Evolutionary conservation across 2,113 vertebrate species (phyloP).

Genomic region (Corythaeola cristata): DNA sequence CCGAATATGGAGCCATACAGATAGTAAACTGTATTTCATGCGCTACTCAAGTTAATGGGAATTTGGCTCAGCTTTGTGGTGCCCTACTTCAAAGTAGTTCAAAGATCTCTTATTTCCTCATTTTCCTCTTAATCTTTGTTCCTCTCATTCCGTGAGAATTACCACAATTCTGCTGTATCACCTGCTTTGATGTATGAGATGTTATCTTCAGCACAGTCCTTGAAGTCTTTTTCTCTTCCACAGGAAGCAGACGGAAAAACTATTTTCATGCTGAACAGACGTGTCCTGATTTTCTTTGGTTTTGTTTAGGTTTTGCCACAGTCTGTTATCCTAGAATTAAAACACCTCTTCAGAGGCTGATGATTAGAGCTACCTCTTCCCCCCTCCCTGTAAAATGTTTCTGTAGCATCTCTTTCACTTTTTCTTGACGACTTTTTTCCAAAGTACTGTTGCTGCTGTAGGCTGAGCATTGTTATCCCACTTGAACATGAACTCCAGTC

Average conservation of each 20-base stretch:
- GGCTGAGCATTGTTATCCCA: background rate
- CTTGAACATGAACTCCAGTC: background rate
- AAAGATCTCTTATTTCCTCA: background rate
- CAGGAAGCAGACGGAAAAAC: background rate
- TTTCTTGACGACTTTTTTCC: background rate
- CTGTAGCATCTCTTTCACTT: background rate
- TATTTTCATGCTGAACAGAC: slow-evolving; percentile 10
- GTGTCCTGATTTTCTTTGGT: background rate
- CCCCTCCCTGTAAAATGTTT: background rate
- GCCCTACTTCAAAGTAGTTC: background rate
- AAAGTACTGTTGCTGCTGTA: background rate
- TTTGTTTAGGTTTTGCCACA: slow-evolving; percentile 29
- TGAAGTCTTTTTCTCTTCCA: slow-evolving; percentile 15
- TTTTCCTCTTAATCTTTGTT: background rate
- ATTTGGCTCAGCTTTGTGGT: background rate
- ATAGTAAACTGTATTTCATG: background rate
- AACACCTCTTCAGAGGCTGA: background rate
- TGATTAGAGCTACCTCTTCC: background rate
- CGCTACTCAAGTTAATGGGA: background rate
- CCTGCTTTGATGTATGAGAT: slow-evolving; percentile 27
- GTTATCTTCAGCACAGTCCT: slow-evolving; percentile 12
- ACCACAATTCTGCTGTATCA: background rate
- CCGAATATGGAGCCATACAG: background rate
- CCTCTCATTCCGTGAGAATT: slow-evolving; percentile 29
- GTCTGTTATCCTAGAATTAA: slow-evolving; percentile 18